Conservation (phyloP, 2,113 vertebrate species). For the Oryzias curvinotus region DNA sequence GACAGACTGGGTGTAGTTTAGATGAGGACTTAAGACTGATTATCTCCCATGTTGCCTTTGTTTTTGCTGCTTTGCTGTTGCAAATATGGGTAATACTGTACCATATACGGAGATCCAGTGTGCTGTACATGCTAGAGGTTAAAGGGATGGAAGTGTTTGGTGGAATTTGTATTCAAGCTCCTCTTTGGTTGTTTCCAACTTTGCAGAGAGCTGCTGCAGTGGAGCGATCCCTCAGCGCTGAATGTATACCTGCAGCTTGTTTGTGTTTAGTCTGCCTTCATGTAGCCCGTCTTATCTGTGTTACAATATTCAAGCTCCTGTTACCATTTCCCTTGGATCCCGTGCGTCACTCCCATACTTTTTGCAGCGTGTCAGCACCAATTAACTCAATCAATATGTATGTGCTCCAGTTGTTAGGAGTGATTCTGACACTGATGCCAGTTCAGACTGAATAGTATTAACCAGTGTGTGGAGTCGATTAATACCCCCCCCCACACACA, state of each 20-base stretch:
- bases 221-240: constrained; percentile 47
- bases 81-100: constrained; percentile 16
- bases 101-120: constrained; percentile 7
- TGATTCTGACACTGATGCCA: constrained; percentile 31
- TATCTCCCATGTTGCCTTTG: constrained; percentile 71
- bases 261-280: constrained; percentile 64
- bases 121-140: constrained; percentile 1
- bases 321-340: constrained; percentile 31
- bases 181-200: constrained; percentile 13
- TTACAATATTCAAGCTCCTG: constrained; percentile 36
- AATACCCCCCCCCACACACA: background rate
- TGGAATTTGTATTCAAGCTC: background rate
- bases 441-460: constrained; percentile 5
- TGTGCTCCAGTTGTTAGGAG: constrained; percentile 48
- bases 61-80: constrained; percentile 61
- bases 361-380: constrained; percentile 53
- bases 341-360: constrained; percentile 44
- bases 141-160: constrained; percentile 16
- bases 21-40: constrained; percentile 77
- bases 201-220: constrained; percentile 29
- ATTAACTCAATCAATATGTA: constrained; percentile 64
- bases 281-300: constrained; percentile 48
- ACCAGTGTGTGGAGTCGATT: background rate
- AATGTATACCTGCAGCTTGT: constrained; percentile 56
- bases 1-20: constrained; percentile 74